A percentile compares a stretch with the other conserved stretches of the same genome.
These are phyloP conservation scores for Pseudorhiza aurosa DNA, from an alignment of 30 jellyfish, hydroid and myxozoan species.

Conservation along the genomic window DNA sequence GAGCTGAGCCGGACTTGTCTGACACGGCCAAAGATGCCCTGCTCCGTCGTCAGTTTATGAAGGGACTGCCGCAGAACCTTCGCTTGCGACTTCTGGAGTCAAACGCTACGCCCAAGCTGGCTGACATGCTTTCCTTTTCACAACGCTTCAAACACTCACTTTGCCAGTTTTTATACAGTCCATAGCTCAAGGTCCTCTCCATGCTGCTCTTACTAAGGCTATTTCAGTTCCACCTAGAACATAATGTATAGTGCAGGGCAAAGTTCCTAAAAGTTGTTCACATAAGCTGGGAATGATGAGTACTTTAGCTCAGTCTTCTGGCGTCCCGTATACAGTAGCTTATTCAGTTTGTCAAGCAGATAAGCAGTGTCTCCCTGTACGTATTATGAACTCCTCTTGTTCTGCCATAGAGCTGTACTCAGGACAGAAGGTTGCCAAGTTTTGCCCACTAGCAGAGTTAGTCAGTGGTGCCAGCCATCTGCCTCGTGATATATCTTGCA, in stretches of 20 bases:
- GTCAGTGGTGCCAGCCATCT: slow-evolving; percentile 12
- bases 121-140: slow-evolving; percentile 3
- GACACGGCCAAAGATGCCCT: slow-evolving; percentile 12
- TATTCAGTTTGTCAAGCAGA: slow-evolving; percentile 12
- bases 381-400: slow-evolving; percentile 8
- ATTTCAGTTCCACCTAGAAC: not conserved
- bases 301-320: not conserved
- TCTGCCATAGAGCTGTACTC: slow-evolving; percentile 7
- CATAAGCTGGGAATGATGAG: slow-evolving; percentile 5
- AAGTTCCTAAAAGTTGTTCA: slow-evolving; percentile 2
- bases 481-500: not conserved
- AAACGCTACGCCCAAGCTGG: not conserved
- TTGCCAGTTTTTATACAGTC: slow-evolving; percentile 13
- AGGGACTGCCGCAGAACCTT: not conserved
- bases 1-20: too few relatives aligned
- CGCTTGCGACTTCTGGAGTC: not conserved
- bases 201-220: not conserved
- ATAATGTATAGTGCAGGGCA: slow-evolving; percentile 16
- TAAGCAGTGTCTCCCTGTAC: slow-evolving; percentile 3
- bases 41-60: slow-evolving; percentile 1
- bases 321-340: not conserved
- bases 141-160: slow-evolving; percentile 3
- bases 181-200: slow-evolving; percentile 2
- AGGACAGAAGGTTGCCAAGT: slow-evolving; percentile 10
- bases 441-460: slow-evolving; percentile 25